Evolutionary conservation across 1,140 invertebrate species (phyloP), one percentile per base, ranked within the genome.

Genomic region (Triops cancriformis): DNA sequence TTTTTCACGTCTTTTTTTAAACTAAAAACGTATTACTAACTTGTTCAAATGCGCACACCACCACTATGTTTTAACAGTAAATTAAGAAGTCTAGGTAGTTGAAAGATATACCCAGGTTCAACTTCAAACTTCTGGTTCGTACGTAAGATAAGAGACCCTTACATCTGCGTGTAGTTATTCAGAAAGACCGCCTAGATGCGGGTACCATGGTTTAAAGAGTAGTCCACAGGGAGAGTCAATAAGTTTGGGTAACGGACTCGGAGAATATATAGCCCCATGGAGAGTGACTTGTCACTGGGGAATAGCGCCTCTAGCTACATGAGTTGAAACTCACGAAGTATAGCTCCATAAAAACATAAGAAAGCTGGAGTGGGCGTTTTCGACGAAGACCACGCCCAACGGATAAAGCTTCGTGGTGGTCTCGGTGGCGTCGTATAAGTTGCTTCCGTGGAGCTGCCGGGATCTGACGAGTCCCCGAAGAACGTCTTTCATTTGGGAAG

Each of bases 401-500:
- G 51, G 51, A 23, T 7, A 4, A 18, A 64, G 23, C 18, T 64
- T 64, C n/a, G 14, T 64, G 51, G 51, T 14, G 14, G 51, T 23
- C n/a, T 64, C 4, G 51, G 23, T 64, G 51, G 51, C 51, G 6
- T 64, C 51, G 14, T 64, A 18, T 23, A 64, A 64, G 51, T n/a
- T 64, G 51, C 10, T 64, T 5, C 51, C 51, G 51, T 64, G 51
- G 14, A 23, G 18, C 14, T 64, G 14, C 51, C 51, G 51, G 51
- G 14, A 14, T 64, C 51, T 64, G 51, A 64, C 51, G 51, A 64
- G 51, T 64, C 51, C 51, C 51, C 51, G 51, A 64, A 64, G 51
- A 64, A 64, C 23, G 51, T 64, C 51, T 64, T 64, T 64, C 51
- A 64, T 64, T 64, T 64, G 51, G 51, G 51, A 64, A 64, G 51